Evolutionary conservation across 2,888 invertebrate species (phyloP).

Genomic region (Calameuta filiformis): DNA sequence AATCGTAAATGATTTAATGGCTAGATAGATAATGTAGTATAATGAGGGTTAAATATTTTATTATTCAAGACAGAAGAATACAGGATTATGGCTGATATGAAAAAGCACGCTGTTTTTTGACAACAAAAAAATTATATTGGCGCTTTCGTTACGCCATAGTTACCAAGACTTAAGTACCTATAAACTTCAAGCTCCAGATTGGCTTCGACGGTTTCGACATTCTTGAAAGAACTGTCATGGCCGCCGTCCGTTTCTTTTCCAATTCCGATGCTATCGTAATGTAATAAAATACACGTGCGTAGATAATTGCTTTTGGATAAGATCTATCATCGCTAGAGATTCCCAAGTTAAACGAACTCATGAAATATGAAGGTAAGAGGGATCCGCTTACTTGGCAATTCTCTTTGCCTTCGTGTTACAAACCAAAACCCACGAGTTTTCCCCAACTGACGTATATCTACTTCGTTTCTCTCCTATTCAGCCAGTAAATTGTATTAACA

Average conservation of each 20-base stretch:
- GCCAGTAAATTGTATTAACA: neutral
- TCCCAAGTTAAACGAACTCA: neutral
- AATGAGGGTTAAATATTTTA: neutral
- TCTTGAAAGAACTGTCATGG: neutral
- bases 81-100: too few species aligned
- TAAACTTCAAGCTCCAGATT: too few species aligned
- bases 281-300: neutral
- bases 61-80: too few species aligned
- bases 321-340: neutral
- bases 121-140: too few species aligned
- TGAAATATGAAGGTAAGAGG: neutral
- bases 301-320: neutral
- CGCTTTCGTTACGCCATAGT: too few species aligned
- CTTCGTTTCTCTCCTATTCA: neutral
- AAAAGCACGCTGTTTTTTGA: neutral
- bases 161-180: too few species aligned
- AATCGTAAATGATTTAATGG: too few species aligned
- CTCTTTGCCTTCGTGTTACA: neutral
- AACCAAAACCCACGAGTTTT: neutral
- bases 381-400: neutral
- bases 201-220: neutral
- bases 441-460: neutral
- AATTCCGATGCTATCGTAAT: neutral
- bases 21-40: neutral
- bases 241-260: neutral